A percentile compares a stretch with the other conserved stretches of the same genome.
phyloP scores from a whole-genome alignment of 1,140 invertebrate genomes.

The Periplaneta americana region DNA sequence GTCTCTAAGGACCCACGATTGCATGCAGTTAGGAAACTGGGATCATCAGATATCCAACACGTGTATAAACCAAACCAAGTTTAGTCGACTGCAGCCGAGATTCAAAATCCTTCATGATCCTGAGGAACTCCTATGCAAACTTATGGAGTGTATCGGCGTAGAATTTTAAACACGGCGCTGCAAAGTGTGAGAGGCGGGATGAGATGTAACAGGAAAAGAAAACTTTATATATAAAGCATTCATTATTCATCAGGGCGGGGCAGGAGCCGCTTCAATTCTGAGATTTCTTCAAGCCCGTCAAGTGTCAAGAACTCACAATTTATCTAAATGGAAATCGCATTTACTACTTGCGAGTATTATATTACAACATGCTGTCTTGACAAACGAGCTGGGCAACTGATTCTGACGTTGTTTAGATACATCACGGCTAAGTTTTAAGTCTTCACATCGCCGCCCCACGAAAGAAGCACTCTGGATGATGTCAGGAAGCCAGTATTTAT shows the following conservation, averaged over 20 bases:
- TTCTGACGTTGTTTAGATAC: neutral
- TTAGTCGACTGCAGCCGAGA: neutral
- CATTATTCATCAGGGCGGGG: neutral
- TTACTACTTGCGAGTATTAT: neutral
- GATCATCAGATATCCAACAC: neutral
- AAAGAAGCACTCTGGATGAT: neutral
- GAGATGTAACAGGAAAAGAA: neutral
- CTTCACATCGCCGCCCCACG: neutral
- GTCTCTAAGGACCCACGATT: neutral
- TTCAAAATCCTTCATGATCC: neutral
- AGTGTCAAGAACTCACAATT: neutral
- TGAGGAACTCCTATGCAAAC: neutral
- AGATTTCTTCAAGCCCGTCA: neutral
- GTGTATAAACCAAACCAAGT: neutral
- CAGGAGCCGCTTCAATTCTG: neutral
- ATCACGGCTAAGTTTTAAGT: neutral
- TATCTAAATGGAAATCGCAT: neutral
- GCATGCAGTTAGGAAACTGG: neutral
- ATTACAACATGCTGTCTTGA: neutral
- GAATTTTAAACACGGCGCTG: neutral
- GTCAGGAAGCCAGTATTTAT: no score
- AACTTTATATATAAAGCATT: neutral
- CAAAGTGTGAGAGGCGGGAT: neutral
- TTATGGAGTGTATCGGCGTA: neutral
- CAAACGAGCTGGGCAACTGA: neutral